Conservation (phyloP, 2,888 invertebrate genomes). For the Melangyna quadrimaculata region DNA sequence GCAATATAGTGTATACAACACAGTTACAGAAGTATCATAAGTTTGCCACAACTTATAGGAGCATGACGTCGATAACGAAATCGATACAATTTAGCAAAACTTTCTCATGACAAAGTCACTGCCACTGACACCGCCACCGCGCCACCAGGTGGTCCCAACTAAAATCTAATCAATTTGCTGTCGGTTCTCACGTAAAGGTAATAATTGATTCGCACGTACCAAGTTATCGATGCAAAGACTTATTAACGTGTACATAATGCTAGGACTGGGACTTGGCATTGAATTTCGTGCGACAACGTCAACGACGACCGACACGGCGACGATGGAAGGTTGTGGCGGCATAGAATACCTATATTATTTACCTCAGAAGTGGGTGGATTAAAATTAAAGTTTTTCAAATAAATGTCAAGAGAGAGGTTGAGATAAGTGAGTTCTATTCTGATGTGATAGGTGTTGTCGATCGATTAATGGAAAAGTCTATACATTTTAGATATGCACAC, state of each 20-base stretch:
- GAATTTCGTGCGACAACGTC: background rate
- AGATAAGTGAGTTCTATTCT: background rate
- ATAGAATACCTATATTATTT: no score
- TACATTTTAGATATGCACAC: background rate
- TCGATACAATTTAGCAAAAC: constrained; percentile 25
- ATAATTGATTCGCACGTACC: constrained; percentile 67
- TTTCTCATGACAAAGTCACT: constrained; percentile 19
- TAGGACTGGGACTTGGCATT: constrained; percentile 22
- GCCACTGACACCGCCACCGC: constrained; percentile 14
- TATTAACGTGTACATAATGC: constrained; percentile 8
- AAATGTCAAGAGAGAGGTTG: constrained; percentile 22
- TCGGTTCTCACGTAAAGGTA: constrained; percentile 59
- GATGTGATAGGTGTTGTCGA: background rate
- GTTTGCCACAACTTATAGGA: constrained; percentile 13
- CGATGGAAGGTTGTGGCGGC: background rate
- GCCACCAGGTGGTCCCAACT: constrained; percentile 34
- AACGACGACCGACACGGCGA: no score
- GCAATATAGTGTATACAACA: background rate
- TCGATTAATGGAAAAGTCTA: background rate
- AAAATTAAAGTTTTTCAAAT: constrained; percentile 25
- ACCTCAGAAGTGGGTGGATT: constrained; percentile 17
- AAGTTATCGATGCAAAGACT: constrained; percentile 60
- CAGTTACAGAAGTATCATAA: constrained; percentile 21
- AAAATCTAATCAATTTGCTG: constrained; percentile 43
- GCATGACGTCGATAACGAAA: constrained; percentile 16